A percentile compares a stretch with the other conserved stretches of the same genome.
Evolutionary conservation across 1,140 invertebrate species (phyloP).

Genomic region (Bactericera cockerelli): DNA sequence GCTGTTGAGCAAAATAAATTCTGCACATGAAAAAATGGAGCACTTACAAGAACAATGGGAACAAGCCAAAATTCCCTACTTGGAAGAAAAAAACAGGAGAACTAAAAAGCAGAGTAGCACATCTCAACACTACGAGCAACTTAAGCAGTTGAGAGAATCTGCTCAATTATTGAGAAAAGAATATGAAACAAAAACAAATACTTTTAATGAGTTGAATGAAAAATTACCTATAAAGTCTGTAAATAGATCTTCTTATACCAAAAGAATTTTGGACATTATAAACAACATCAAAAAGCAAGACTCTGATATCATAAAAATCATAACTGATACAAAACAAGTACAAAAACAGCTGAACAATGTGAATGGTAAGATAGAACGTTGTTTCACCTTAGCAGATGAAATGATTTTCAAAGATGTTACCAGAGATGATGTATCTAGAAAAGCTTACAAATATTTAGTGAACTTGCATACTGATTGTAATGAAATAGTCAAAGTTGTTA

Average conservation of each 20-base stretch:
- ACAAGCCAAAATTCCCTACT: constrained; percentile 22
- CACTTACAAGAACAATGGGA: constrained; percentile 28
- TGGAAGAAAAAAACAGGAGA: constrained; percentile 23
- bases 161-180: not conserved
- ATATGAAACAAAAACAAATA: constrained; percentile 14
- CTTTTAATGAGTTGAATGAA: not conserved
- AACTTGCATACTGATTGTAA: constrained; percentile 72
- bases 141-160: not conserved
- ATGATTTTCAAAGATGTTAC: constrained; percentile 79
- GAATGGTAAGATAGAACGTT: constrained; percentile 73
- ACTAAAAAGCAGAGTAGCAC: not conserved
- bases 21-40: constrained; percentile 23
- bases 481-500: constrained; percentile 60
- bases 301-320: constrained; percentile 76
- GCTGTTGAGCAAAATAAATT: constrained; percentile 23
- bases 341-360: constrained; percentile 88
- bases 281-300: constrained; percentile 88
- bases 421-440: constrained; percentile 68
- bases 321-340: constrained; percentile 67
- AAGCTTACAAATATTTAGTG: constrained; percentile 75
- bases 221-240: not conserved
- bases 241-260: constrained; percentile 70
- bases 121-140: not conserved
- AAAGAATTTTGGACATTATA: constrained; percentile 84
- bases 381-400: constrained; percentile 83